Percentiles rank a stretch among this genome's conserved stretches.
Evolutionary conservation across 2,113 vertebrate genomes (phyloP).

Genomic region (Crotalus tigris): DNA sequence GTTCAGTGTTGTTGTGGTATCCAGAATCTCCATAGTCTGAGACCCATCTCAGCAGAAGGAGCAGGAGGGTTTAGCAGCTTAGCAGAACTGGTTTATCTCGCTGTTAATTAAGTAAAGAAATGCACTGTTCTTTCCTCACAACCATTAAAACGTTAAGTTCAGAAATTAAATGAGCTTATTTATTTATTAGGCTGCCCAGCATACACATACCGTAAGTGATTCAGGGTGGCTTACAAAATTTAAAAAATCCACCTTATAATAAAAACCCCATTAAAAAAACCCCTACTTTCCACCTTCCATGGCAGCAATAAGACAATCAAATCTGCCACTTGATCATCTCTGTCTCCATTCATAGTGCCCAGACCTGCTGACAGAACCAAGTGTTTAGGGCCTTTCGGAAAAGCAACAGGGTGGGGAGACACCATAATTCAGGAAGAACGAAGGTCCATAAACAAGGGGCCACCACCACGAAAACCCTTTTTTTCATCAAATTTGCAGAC

Average conservation of each 20-base stretch:
- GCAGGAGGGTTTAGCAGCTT: background rate
- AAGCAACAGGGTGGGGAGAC: background rate
- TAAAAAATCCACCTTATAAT: background rate
- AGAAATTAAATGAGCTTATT: background rate
- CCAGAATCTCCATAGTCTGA: background rate
- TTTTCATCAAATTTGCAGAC: background rate
- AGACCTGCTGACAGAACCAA: background rate
- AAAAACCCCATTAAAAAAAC: background rate
- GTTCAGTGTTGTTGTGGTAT: background rate
- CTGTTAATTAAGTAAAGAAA: background rate
- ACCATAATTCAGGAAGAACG: background rate
- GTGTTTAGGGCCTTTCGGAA: background rate
- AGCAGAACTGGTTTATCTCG: background rate
- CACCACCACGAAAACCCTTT: background rate
- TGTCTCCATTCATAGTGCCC: background rate
- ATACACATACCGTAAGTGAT: background rate
- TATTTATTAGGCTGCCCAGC: background rate
- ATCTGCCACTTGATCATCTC: background rate
- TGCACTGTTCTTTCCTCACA: background rate
- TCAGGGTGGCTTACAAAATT: background rate
- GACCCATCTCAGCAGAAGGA: background rate
- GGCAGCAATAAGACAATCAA: background rate
- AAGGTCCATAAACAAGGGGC: background rate
- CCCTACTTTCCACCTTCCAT: background rate
- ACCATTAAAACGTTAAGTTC: background rate